Base-by-base conservation (phyloP, 2,113 vertebrate genomes). In the Tetrao urogallus region DNA sequence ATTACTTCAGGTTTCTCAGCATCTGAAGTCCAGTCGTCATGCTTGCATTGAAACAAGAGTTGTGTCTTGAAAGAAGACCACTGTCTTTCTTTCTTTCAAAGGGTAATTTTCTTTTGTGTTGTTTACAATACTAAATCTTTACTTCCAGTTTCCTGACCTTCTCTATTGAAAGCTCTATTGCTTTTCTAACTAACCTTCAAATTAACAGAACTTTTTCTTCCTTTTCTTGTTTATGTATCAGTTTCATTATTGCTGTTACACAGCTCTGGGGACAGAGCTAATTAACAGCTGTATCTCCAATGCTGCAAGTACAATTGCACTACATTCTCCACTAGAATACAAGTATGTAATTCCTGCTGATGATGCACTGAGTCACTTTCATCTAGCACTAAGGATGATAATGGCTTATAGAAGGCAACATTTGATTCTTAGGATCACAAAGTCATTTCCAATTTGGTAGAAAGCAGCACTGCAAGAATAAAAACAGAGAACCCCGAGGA, bases 301-400 rank as follows among this genome's bases (percentile, higher is more conserved):
- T 84, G 43, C 40, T 81, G 30, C 58, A 90, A 89, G 84, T 28
- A 76, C 48, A 84, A 52, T 24, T 54, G 52, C 28, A 54, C 27
- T 3, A 0, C 40, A 66, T 3, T 5, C 58, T 70, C 58, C 71
- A 40, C 54, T 32, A 54, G 47, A 71, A 89, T 82, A 82, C 27
- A 65, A 30, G 73, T 5, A 1, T 76, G 73, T 79, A 50, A 82
- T 82, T 89, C 45, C 77, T 89, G n/a, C 69, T 82, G 89, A 66
- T 66, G 90, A 73, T 20, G 81, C 70, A 61, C 36, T 11, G 48
- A 91, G 93, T 92, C 63, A 82, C 45, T 92, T 95, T 95, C 14
- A 21, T 24, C 38, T 21, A 64, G 63, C 81, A 85, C 48, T 56
- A 32, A 70, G 58, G 76, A 69, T 8, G 63, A 54, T 1, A 9